Evolutionary conservation across 2,888 invertebrate species (phyloP), one percentile per base, ranked within the genome.

Genomic region (Ectemnius cavifrons): DNA sequence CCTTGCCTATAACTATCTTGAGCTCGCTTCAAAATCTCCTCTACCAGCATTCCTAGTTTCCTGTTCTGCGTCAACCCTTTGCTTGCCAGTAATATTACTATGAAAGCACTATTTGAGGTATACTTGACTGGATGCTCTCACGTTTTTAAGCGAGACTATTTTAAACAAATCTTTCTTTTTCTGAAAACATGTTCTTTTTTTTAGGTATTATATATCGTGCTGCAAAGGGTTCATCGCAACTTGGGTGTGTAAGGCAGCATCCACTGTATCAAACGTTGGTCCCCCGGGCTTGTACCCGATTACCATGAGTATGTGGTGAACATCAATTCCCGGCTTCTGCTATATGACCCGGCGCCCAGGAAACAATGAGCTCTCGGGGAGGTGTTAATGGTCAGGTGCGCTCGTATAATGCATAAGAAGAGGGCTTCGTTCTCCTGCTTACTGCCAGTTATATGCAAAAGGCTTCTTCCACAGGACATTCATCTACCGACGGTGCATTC

Each of bases 351-450:
- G 37, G 37, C 37, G 37, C 37, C 37, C 37, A 2, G 52, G 52
- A 52, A 52, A 52, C 52, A 52, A 52, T 52, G 52, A 16, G 16
- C 14, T 14, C 52, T 14, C n/a, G 52, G 13, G 52, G 4, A 52
- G 52, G 52, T 52, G 52, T 52, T 52, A 52, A 52, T 52, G 52
- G 37, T 37, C 52, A 16, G n/a, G 52, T 52, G 37, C 16, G 52
- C 52, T 52, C 16, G 52, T 52, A 52, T 52, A 52, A 16, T 16
- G 52, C 16, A 16, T 52, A 52, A 14, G 16, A 14, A 3, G 16
- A 14, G 52, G 52, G 1, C 52, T 8, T 37, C 37, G 37, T 37
- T 37, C 37, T 6, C 37, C 16, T n/a, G 52, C 14, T 16, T 52
- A 14, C 14, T 16, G 52, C 52, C 16, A 52, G 16, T 52, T 52